A percentile compares a stretch with the other conserved stretches of the same genome.
Evolutionary conservation across 2,888 invertebrate genomes (phyloP).

Genomic region (Tolmerus cingulatus): DNA sequence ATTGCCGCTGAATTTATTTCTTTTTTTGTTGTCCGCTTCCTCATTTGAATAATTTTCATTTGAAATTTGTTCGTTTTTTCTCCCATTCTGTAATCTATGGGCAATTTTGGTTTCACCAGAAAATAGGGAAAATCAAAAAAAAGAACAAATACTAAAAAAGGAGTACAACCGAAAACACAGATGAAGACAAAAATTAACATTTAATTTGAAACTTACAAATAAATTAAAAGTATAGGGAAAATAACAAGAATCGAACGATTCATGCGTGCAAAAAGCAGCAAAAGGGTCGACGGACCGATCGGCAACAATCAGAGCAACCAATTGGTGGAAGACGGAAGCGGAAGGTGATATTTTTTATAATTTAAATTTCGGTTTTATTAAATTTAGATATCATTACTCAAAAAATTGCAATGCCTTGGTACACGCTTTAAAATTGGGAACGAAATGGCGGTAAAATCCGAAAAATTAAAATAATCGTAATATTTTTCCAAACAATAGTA

Average conservation of each 20-base stretch:
- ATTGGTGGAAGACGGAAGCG: not conserved
- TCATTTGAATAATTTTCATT: not conserved
- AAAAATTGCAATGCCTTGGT: no score
- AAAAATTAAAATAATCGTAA: not conserved
- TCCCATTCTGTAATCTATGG: not conserved
- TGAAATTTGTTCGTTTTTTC: not conserved
- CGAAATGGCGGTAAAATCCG: no score
- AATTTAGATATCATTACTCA: no score
- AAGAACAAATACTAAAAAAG: not conserved
- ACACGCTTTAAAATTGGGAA: no score
- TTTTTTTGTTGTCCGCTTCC: not conserved
- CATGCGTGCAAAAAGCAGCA: conserved; percentile 9
- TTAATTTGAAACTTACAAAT: not conserved
- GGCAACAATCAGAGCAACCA: not conserved
- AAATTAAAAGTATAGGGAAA: not conserved
- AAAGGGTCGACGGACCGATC: conserved; percentile 6
- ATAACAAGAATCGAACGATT: not conserved
- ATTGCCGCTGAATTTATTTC: not conserved
- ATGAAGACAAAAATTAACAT: not conserved
- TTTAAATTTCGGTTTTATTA: not conserved
- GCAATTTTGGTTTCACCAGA: not conserved
- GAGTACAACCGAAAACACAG: not conserved
- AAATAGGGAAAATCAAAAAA: not conserved
- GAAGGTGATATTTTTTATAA: not conserved
- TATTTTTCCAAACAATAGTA: not conserved